Conservation (phyloP, 2,113 vertebrate species). For the Scartelaos histophorus region DNA sequence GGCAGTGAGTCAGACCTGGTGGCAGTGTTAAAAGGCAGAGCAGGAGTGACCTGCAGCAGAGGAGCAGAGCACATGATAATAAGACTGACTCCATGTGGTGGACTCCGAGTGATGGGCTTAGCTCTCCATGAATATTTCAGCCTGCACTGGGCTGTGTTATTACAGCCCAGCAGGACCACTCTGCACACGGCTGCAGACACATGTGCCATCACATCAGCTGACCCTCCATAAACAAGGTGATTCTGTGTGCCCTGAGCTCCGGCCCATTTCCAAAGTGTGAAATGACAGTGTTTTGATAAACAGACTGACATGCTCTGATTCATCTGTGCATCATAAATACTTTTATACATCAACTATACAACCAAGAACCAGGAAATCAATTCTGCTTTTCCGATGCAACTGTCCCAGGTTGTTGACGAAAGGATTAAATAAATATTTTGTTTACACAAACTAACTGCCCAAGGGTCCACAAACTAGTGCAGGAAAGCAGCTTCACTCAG, state of each 20-base stretch:
- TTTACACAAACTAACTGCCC: conserved; percentile 58
- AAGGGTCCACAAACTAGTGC: conserved; percentile 58
- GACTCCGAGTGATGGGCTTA: conserved; percentile 69
- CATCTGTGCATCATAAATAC: conserved; percentile 55
- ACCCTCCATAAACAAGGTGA: conserved; percentile 34
- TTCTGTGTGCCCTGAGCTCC: conserved; percentile 37
- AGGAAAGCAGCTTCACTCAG: conserved; percentile 60
- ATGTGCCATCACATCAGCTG: conserved; percentile 65
- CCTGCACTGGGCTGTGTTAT: conserved; percentile 73
- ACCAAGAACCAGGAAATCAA: conserved; percentile 42
- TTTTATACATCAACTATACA: conserved; percentile 9
- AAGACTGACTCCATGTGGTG: conserved; percentile 71
- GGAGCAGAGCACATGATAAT: conserved; percentile 59
- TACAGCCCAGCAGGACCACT: conserved; percentile 68
- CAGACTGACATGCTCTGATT: conserved; percentile 44
- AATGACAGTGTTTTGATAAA: conserved; percentile 41
- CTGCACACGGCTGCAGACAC: conserved; percentile 66
- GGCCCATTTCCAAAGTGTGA: conserved; percentile 49
- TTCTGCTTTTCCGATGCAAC: conserved; percentile 34
- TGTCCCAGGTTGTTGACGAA: conserved; percentile 47
- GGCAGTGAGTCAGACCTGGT: conserved; percentile 32
- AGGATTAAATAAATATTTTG: conserved; percentile 68
- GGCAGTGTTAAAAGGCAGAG: conserved; percentile 52
- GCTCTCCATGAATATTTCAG: conserved; percentile 77
- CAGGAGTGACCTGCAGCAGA: conserved; percentile 59